Base-by-base conservation (phyloP, 2,888 invertebrate species). In the Carabus problematicus region DNA sequence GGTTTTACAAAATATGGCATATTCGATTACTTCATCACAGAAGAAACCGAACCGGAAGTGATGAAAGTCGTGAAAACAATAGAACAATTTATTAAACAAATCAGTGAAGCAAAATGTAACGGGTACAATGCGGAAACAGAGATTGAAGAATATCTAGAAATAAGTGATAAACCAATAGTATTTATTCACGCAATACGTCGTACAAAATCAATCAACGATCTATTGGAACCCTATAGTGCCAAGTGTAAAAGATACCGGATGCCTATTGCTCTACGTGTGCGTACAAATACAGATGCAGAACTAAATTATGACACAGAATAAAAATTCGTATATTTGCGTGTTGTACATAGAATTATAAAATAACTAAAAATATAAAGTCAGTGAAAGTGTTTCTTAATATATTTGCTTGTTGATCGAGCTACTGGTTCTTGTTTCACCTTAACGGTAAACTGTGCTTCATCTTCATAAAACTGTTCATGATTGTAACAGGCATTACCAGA, bases 1-100 rank as follows among this genome's bases (percentile, higher is more conserved):
- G 76, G 76, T 11, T 76, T 74, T 52, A 72, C 71, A 41, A 72
- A 72, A 49, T 74, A 73, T 55, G 75, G 74, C 39, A 62, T 74
- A 14, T 73, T 72, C 47, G 72, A 72, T 40, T 72, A 73, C 59
- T 72, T 76, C 16, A 68, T 70, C 49, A 45, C 74, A 43, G 75
- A 75, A 39, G 66, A 66, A 9, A 14, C 49, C 14, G 58, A 59
- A 49, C 47, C 58, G 29, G 66, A 66, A 49, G 59, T 66, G 1
- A 59, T 56, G 12, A 56, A 41, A 40, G 58, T 66, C 41, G 52
- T 67, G 29, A 67, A 67, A n/a, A 8, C 43, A 19, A 60, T 60
- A 12, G 67, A 67, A 67, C 12, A 52, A 41, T 52, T 12, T 42
- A n/a, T 67, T 8, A 19, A 60, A 52, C 55, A 67, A 43, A 14